Percentiles rank a stretch among this genome's conserved stretches.
These are phyloP conservation scores for Coecobrya sp. DNA, from an alignment of 2,888 invertebrate genomes.

Conservation along the genomic window DNA sequence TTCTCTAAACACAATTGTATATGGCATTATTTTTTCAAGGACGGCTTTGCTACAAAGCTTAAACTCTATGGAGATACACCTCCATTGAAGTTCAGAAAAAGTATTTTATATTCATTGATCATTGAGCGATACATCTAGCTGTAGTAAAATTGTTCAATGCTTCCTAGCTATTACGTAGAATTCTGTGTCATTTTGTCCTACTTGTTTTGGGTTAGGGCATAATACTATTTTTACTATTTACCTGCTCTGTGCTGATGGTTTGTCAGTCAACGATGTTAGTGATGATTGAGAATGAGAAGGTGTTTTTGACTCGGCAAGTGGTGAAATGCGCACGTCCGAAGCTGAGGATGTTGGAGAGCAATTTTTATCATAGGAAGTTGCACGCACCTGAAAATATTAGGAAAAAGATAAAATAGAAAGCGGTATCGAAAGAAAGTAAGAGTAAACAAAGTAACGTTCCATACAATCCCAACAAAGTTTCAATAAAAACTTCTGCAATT, in stretches of 20 bases:
- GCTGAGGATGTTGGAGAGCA: conserved; percentile 82
- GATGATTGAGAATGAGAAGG: conserved; percentile 92
- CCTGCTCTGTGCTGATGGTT: conserved; percentile 79
- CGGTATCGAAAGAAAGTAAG: neutral
- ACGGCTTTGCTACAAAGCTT: too few species aligned
- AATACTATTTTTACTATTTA: neutral
- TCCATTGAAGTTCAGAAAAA: too few species aligned
- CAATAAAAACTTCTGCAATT: too few species aligned
- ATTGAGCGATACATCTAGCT: too few species aligned
- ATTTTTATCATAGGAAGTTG: conserved; percentile 83
- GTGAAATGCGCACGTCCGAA: conserved; percentile 77
- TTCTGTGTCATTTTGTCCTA: too few species aligned
- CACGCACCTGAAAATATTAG: conserved; percentile 81
- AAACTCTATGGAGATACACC: too few species aligned
- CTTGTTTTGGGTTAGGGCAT: too few species aligned
- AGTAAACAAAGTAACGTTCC: neutral
- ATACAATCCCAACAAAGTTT: neutral
- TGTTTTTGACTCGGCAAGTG: conserved; percentile 88
- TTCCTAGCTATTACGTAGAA: too few species aligned
- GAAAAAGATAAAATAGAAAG: neutral
- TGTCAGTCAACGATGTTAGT: conserved; percentile 90
- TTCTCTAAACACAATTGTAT: too few species aligned
- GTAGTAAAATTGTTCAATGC: too few species aligned
- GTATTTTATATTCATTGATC: too few species aligned
- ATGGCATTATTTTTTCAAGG: too few species aligned